Evolutionary conservation across 2,888 invertebrate species (phyloP).

Genomic region (Drosophila mulleri): DNA sequence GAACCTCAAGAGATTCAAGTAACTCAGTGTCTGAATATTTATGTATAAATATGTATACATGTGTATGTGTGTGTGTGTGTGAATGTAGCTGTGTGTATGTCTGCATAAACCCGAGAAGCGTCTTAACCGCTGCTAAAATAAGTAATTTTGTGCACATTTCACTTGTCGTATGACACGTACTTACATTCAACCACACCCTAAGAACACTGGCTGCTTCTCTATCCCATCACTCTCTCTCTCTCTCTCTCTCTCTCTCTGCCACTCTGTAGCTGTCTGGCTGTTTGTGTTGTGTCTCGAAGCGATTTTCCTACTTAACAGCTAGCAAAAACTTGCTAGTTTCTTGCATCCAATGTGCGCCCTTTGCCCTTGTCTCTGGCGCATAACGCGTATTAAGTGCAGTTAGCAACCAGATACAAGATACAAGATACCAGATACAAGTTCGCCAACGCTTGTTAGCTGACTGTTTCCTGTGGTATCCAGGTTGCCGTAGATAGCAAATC

Average conservation of each 20-base stretch:
- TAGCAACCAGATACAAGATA: conserved; percentile 47
- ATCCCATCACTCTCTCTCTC: background rate
- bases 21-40: conserved; percentile 26
- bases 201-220: background rate
- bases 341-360: conserved; percentile 34
- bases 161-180: conserved; percentile 79
- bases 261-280: conserved; percentile 9
- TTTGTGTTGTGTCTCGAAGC: conserved; percentile 62
- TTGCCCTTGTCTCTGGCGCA: conserved; percentile 37
- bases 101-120: conserved; percentile 36
- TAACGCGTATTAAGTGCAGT: conserved; percentile 68
- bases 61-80: conserved; percentile 1
- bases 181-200: conserved; percentile 36
- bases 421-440: conserved; percentile 51
- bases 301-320: conserved; percentile 74
- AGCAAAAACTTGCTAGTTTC: conserved; percentile 70
- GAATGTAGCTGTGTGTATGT: conserved; percentile 1
- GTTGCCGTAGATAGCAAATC: conserved; percentile 26
- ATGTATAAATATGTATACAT: conserved; percentile 11
- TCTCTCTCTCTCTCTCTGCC: background rate
- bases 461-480: conserved; percentile 43
- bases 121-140: conserved; percentile 75
- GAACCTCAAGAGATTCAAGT: conserved; percentile 55
- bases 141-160: conserved; percentile 79
- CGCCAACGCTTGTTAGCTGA: conserved; percentile 49